A percentile compares a stretch with the other conserved stretches of the same genome.
Evolutionary conservation across 2,888 invertebrate species (phyloP).

Genomic region (Melieria omissa): DNA sequence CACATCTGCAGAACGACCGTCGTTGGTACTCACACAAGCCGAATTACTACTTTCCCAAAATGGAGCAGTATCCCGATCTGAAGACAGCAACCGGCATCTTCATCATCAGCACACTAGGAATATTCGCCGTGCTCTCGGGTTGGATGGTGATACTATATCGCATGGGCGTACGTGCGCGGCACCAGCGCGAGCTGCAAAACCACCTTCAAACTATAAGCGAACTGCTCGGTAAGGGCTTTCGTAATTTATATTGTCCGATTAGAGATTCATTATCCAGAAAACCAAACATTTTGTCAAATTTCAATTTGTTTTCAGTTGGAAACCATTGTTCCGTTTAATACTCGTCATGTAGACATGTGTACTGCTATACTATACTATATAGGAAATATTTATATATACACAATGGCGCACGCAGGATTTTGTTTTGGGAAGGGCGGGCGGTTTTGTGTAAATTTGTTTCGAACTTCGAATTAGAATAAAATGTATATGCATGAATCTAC

Average conservation of each 20-base stretch:
- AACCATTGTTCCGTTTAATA: too few relatives aligned
- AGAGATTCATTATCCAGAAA: neutral
- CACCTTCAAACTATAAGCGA: constrained; percentile 77
- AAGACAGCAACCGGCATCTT: constrained; percentile 75
- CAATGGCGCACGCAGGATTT: too few relatives aligned
- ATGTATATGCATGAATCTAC: too few relatives aligned
- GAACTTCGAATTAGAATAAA: too few relatives aligned
- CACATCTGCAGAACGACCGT: constrained; percentile 69
- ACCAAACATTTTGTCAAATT: neutral
- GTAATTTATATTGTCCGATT: neutral
- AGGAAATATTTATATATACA: too few relatives aligned
- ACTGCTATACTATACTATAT: too few relatives aligned
- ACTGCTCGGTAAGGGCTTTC: constrained; percentile 70
- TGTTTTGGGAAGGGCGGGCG: too few relatives aligned
- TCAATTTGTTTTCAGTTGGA: too few relatives aligned
- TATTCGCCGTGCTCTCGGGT: constrained; percentile 73
- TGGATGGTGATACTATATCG: constrained; percentile 74
- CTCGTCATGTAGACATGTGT: too few relatives aligned
- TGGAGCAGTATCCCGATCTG: constrained; percentile 73
- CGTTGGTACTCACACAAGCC: constrained; percentile 76
- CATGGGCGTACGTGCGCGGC: constrained; percentile 72
- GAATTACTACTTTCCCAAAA: constrained; percentile 79
- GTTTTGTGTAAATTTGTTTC: too few relatives aligned
- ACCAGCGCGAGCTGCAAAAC: constrained; percentile 74
- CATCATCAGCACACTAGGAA: constrained; percentile 73